Evolutionary conservation across 2,113 vertebrate genomes (phyloP).

Genomic region (Rattus rattus): DNA sequence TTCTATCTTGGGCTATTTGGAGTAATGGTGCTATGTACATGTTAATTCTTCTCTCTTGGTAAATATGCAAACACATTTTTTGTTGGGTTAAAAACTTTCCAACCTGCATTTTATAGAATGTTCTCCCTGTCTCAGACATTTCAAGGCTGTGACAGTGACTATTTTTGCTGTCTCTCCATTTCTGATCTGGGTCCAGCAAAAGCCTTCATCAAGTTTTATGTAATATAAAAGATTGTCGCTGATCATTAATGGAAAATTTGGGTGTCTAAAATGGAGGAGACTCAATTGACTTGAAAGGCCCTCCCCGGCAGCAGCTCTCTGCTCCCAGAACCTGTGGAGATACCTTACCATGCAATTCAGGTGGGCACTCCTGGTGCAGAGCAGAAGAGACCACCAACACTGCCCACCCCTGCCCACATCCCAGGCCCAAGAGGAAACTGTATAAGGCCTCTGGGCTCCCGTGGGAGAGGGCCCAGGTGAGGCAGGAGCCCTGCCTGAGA

Average conservation of each 20-base stretch:
- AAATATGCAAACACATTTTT: not conserved
- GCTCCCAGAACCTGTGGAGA: too few species aligned
- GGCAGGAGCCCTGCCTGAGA: too few species aligned
- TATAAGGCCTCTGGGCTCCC: too few species aligned
- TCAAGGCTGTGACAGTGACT: not conserved
- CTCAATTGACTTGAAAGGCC: not conserved
- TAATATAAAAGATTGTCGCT: conserved; percentile 46
- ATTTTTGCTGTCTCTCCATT: conserved; percentile 3
- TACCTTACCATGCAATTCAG: too few species aligned
- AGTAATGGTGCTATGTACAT: conserved; percentile 24
- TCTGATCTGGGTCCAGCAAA: not conserved
- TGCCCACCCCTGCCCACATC: too few species aligned
- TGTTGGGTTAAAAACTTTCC: conserved; percentile 7
- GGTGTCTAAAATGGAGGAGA: conserved; percentile 54
- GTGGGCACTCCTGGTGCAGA: too few species aligned
- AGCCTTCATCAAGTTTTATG: conserved; percentile 37
- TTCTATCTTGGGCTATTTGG: conserved; percentile 29
- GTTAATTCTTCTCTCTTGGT: conserved; percentile 21
- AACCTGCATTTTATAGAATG: conserved; percentile 21
- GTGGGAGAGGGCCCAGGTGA: too few species aligned
- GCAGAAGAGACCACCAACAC: too few species aligned
- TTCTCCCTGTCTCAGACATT: not conserved
- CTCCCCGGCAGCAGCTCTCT: too few species aligned
- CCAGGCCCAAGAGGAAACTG: too few species aligned
- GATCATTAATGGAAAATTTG: conserved; percentile 53